These are phyloP conservation scores for Ceriagrion tenellum DNA, from an alignment of 2,888 invertebrate species.

Conservation along the genomic window DNA sequence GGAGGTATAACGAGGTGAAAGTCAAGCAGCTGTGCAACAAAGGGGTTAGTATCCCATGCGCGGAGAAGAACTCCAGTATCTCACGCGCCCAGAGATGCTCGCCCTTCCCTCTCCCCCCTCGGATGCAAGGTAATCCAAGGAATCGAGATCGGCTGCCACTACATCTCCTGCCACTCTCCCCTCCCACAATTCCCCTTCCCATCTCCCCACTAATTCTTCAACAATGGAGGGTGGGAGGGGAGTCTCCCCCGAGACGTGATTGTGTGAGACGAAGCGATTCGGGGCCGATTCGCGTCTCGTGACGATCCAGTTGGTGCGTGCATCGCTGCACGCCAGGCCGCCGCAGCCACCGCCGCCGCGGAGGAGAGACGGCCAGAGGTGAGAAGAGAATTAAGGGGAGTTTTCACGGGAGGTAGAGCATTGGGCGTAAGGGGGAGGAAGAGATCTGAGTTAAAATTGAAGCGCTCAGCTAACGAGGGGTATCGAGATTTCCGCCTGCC, in stretches of 20 bases:
- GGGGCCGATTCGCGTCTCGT: slow-evolving; percentile 27
- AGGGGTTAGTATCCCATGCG: background rate
- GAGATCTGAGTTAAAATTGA: no score
- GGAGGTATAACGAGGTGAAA: background rate
- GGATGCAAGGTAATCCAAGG: background rate
- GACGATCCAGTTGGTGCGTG: slow-evolving; percentile 50
- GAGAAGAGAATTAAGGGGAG: background rate
- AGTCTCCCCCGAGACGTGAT: background rate
- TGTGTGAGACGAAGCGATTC: background rate
- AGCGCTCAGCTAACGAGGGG: background rate
- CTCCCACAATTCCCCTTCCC: background rate
- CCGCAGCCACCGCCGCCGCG: background rate
- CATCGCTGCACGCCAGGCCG: background rate
- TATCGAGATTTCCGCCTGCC: background rate
- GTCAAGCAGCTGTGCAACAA: background rate
- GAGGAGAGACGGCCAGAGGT: background rate
- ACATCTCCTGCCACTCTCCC: background rate
- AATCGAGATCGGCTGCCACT: background rate
- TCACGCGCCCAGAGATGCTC: background rate
- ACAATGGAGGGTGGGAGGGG: background rate
- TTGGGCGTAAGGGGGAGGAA: background rate
- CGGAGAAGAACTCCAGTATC: background rate
- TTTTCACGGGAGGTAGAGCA: background rate
- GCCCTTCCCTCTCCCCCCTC: no score
- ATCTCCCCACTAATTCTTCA: background rate